Conservation (phyloP, 2,888 invertebrate genomes). For the Leistus spinibarbis region DNA sequence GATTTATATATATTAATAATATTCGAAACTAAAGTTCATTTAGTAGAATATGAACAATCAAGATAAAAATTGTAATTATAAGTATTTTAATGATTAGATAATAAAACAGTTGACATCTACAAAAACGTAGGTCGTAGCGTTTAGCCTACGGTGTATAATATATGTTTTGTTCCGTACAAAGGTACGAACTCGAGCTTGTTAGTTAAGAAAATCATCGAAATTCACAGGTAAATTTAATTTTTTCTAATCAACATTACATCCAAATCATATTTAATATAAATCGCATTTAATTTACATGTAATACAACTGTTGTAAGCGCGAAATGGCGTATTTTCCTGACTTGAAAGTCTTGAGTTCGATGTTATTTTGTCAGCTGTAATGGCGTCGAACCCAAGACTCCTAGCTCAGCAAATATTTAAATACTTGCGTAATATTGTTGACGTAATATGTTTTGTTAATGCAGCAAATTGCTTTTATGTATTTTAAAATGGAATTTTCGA, state of each 20-base stretch:
- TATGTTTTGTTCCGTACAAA: slow-evolving; percentile 20
- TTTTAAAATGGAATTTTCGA: not conserved
- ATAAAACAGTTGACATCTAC: not conserved
- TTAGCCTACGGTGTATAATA: not conserved
- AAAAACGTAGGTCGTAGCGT: slow-evolving; percentile 19
- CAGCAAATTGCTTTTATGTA: not conserved
- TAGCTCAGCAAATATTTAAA: slow-evolving; percentile 5
- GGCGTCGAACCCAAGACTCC: slow-evolving; percentile 33
- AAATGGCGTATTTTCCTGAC: not conserved
- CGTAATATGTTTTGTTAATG: not conserved
- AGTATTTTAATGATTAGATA: not conserved
- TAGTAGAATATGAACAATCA: no score
- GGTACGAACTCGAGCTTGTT: not conserved
- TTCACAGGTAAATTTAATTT: not conserved
- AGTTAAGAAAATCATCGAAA: not conserved
- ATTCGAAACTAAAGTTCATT: no score
- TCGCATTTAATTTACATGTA: not conserved
- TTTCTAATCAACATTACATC: not conserved
- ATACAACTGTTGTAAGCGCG: not conserved
- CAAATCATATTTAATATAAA: not conserved
- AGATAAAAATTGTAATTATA: no score
- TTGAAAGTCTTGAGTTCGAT: slow-evolving; percentile 28
- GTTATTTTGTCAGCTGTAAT: slow-evolving; percentile 8
- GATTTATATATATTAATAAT: no score
- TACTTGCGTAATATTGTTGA: not conserved